A percentile compares a stretch with the other conserved stretches of the same genome.
Evolutionary conservation across 2,113 vertebrate genomes (phyloP).

Genomic region (Nannospalax galili): DNA sequence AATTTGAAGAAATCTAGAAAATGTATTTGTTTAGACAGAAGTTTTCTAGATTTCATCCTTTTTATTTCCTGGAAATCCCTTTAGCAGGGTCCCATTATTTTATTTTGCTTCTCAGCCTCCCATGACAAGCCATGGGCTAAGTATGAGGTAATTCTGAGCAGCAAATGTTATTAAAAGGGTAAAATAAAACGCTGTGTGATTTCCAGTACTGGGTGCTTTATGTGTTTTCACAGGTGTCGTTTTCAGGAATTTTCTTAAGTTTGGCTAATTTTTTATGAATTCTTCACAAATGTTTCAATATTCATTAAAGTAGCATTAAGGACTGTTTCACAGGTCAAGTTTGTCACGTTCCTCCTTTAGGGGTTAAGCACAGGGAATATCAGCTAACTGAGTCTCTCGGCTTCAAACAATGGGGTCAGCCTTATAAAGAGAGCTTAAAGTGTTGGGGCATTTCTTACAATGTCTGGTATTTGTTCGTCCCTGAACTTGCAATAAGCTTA

Average conservation of each 20-base stretch:
- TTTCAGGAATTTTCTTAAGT: slow-evolving; percentile 52
- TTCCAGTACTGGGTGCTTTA: slow-evolving; percentile 47
- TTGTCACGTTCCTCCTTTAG: neutral
- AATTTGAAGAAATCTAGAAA: slow-evolving; percentile 15
- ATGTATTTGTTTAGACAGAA: neutral
- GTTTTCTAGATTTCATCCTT: neutral
- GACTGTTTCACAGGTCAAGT: slow-evolving; percentile 38
- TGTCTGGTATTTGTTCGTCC: slow-evolving; percentile 61
- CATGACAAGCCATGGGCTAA: slow-evolving; percentile 37
- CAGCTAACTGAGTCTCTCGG: slow-evolving; percentile 42
- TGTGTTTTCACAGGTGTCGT: slow-evolving; percentile 73
- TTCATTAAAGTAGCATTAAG: slow-evolving; percentile 55
- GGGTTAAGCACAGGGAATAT: neutral
- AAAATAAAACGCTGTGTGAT: slow-evolving; percentile 66
- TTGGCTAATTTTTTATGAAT: slow-evolving; percentile 68
- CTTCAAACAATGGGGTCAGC: slow-evolving; percentile 44
- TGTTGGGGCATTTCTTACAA: slow-evolving; percentile 32
- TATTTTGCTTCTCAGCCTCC: neutral
- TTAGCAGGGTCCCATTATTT: neutral
- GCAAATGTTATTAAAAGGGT: slow-evolving; percentile 64
- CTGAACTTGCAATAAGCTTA: slow-evolving; percentile 51
- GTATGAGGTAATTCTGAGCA: slow-evolving; percentile 17
- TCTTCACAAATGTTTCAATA: slow-evolving; percentile 63
- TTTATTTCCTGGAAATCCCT: neutral
- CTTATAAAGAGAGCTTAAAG: slow-evolving; percentile 59